Conservation (phyloP, 2,113 vertebrate genomes). For the Percopsis transmontana region DNA sequence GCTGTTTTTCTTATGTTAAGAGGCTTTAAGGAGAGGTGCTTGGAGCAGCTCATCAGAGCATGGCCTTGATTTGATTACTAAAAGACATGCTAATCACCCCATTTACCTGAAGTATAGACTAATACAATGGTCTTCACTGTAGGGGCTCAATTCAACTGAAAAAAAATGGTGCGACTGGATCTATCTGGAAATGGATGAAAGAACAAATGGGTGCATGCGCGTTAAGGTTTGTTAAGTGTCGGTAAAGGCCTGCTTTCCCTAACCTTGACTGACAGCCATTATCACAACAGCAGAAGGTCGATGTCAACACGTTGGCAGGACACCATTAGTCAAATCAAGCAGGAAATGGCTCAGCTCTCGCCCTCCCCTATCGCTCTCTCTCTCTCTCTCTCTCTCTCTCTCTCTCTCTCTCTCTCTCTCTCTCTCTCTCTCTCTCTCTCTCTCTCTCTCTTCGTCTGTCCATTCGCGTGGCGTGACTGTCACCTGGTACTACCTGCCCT, state of each 20-base stretch:
- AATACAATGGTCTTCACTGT: slow-evolving; percentile 22
- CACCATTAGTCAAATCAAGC: slow-evolving; percentile 40
- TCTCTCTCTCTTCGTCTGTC: neutral
- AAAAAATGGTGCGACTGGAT: slow-evolving; percentile 19
- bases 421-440: too few relatives aligned
- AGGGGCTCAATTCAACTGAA: slow-evolving; percentile 28
- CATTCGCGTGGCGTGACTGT: slow-evolving; percentile 35
- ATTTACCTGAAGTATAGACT: slow-evolving; percentile 43
- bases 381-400: slow-evolving; percentile 7
- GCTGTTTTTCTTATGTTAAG: slow-evolving; percentile 31
- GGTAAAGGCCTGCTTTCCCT: slow-evolving; percentile 11
- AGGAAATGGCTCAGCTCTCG: slow-evolving; percentile 26
- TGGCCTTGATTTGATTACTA: slow-evolving; percentile 66
- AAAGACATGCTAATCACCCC: slow-evolving; percentile 66
- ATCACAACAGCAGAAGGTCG: slow-evolving; percentile 17
- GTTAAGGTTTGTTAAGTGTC: slow-evolving; percentile 12
- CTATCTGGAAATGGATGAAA: slow-evolving; percentile 9
- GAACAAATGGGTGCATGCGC: slow-evolving; percentile 14
- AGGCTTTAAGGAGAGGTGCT: slow-evolving; percentile 35
- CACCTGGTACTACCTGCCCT: slow-evolving; percentile 46
- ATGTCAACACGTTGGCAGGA: slow-evolving; percentile 15
- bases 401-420: neutral
- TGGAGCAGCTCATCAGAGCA: slow-evolving; percentile 49
- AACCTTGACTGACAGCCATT: slow-evolving; percentile 33
- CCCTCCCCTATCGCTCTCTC: neutral